These are phyloP conservation scores for Sylvilagus bachmani DNA, from an alignment of 2,113 vertebrate species.

Conservation along the genomic window DNA sequence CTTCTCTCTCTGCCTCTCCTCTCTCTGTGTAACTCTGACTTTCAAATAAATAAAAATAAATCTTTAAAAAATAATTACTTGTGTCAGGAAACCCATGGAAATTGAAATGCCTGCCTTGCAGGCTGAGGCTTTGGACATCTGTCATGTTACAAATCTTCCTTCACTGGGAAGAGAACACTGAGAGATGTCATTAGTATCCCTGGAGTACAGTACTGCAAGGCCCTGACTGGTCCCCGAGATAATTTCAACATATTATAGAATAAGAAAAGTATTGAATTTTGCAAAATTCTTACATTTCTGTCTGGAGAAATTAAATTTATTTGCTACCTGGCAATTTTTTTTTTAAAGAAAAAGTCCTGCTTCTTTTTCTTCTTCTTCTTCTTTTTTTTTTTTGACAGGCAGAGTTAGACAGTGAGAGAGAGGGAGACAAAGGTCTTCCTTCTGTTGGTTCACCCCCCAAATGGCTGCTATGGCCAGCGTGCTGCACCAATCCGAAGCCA, in stretches of 20 bases:
- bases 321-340: not conserved
- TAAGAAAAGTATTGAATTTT: constrained; percentile 46
- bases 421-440: too few relatives aligned
- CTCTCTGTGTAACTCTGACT: too few relatives aligned
- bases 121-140: constrained; percentile 58
- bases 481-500: too few relatives aligned
- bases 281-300: constrained; percentile 32
- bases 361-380: too few relatives aligned
- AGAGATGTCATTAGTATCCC: constrained; percentile 55
- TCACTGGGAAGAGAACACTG: constrained; percentile 56
- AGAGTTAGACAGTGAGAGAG: too few relatives aligned
- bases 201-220: constrained; percentile 3
- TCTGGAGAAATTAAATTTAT: constrained; percentile 40
- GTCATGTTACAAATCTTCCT: constrained; percentile 62
- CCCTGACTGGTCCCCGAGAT: constrained; percentile 20
- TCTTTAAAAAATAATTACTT: constrained; percentile 34
- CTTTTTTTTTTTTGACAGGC: too few relatives aligned
- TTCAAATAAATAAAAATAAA: too few relatives aligned
- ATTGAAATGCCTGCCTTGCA: constrained; percentile 53
- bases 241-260: constrained; percentile 20
- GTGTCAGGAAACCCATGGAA: constrained; percentile 50
- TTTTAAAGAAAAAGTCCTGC: constrained; percentile 17
- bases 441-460: too few relatives aligned
- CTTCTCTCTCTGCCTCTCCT: too few relatives aligned
- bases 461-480: too few relatives aligned